These are phyloP conservation scores for Stegodyphus mimosarum DNA, from an alignment of 1,140 invertebrate genomes.

Conservation along the genomic window DNA sequence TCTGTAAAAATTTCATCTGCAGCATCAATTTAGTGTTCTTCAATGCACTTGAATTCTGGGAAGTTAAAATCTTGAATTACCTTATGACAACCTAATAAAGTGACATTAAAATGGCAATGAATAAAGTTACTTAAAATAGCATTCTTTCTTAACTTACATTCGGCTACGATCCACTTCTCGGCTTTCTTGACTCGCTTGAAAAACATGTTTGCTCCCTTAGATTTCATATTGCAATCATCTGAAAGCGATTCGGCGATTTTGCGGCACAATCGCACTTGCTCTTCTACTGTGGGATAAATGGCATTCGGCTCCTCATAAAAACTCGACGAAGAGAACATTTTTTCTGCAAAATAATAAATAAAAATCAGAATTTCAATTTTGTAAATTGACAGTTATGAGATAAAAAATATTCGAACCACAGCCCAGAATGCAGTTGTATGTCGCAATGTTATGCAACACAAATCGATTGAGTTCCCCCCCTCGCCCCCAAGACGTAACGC, in stretches of 20 bases:
- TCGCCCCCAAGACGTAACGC: too few relatives aligned
- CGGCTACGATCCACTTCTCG: slow-evolving; percentile 93
- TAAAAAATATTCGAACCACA: too few relatives aligned
- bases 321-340: slow-evolving; percentile 91
- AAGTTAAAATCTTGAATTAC: background rate
- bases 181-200: slow-evolving; percentile 92
- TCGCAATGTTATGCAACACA: too few relatives aligned
- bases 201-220: slow-evolving; percentile 95
- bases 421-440: too few relatives aligned
- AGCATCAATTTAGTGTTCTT: too few relatives aligned
- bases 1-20: too few relatives aligned
- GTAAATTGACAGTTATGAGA: too few relatives aligned
- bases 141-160: slow-evolving; percentile 25
- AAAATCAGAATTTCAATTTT: too few relatives aligned
- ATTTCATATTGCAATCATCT: slow-evolving; percentile 89
- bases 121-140: background rate
- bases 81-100: background rate
- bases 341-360: slow-evolving; percentile 65
- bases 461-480: too few relatives aligned
- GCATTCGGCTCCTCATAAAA: slow-evolving; percentile 84
- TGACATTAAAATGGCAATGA: background rate
- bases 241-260: slow-evolving; percentile 92
- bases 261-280: slow-evolving; percentile 91
- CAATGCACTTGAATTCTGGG: background rate
- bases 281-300: slow-evolving; percentile 91